Evolutionary conservation across 1,140 invertebrate species (phyloP).

Genomic region (Neuroterus valhalla): DNA sequence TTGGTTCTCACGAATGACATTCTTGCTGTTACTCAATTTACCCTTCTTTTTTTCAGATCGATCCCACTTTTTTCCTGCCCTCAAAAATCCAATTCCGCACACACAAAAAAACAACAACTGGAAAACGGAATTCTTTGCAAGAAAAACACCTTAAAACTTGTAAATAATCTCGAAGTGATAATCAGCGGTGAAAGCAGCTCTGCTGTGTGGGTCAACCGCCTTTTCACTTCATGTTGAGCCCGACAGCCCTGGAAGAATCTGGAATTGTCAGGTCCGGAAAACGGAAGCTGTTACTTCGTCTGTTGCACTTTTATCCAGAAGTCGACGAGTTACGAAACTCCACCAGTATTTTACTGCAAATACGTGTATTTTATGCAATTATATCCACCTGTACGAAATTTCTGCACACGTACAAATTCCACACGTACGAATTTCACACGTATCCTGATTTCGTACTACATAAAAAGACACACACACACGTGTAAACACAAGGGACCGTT

Average conservation of each 20-base stretch:
- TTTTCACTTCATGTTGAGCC: constrained; percentile 58
- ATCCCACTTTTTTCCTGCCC: too few species aligned
- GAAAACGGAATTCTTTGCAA: too few species aligned
- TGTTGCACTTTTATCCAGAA: neutral
- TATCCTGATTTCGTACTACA: neutral
- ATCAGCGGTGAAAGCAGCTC: constrained; percentile 63
- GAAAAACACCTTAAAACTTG: constrained; percentile 5
- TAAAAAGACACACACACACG: neutral
- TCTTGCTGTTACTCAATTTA: too few species aligned
- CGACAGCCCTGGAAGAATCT: neutral
- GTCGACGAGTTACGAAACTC: neutral
- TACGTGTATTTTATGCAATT: too few species aligned
- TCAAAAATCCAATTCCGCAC: neutral
- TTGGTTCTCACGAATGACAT: too few species aligned
- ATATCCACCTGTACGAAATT: too few species aligned
- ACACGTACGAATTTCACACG: too few species aligned
- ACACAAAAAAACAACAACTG: neutral
- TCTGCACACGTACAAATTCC: too few species aligned
- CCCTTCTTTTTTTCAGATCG: too few species aligned
- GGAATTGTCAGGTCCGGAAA: neutral
- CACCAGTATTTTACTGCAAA: neutral
- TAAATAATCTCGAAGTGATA: constrained; percentile 7
- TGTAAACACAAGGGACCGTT: neutral
- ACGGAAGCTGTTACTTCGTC: neutral
- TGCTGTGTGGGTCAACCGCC: constrained; percentile 56